These are phyloP conservation scores for Lycophotia porphyrea DNA, from an alignment of 2,888 invertebrate genomes.

Conservation along the genomic window DNA sequence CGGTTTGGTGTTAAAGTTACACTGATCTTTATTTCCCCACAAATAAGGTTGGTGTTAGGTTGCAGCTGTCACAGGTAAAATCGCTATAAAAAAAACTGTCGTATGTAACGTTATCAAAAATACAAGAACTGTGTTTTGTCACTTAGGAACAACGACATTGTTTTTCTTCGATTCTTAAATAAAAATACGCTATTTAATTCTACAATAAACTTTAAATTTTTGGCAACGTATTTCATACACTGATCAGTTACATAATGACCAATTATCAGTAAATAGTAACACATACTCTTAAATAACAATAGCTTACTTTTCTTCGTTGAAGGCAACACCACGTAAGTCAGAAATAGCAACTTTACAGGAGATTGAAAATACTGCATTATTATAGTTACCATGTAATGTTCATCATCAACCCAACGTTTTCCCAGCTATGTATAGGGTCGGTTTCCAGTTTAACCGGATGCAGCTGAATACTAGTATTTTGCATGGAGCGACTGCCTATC, in stretches of 20 bases:
- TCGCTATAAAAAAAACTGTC: neutral
- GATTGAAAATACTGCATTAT: too few species aligned
- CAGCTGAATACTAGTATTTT: too few species aligned
- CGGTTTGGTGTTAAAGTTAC: too few species aligned
- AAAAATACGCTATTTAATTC: neutral
- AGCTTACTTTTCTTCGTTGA: neutral
- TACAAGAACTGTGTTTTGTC: neutral
- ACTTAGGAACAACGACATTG: neutral
- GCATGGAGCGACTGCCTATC: too few species aligned
- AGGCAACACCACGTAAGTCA: too few species aligned
- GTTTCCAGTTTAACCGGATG: too few species aligned
- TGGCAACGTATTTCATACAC: conserved; percentile 6
- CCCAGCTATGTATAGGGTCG: too few species aligned
- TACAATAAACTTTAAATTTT: conserved; percentile 29
- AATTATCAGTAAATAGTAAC: conserved; percentile 1
- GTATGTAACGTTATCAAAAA: neutral
- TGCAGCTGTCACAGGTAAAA: neutral
- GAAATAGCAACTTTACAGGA: too few species aligned
- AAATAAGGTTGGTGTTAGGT: neutral
- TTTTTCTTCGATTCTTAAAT: neutral
- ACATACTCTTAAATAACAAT: conserved; percentile 1
- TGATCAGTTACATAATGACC: neutral
- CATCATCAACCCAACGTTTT: too few species aligned
- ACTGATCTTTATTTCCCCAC: neutral
- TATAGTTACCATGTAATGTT: too few species aligned